Conservation (phyloP, 2,113 vertebrate genomes). For the pig (Sus scrofa) region T2T-Sscrofa CM000824.6:30946001-30946500, state of each 20-base stretch:
- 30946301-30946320: background rate
- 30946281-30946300: background rate
- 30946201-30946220: background rate
- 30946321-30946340: background rate
- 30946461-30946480: background rate
- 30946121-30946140: background rate
- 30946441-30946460: too few relatives aligned
- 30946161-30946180: background rate
- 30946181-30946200: background rate
- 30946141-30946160: background rate
- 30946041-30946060: background rate
- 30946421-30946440: background rate
- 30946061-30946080: background rate
- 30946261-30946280: background rate
- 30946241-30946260: background rate
- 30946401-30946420: background rate
- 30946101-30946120: background rate
- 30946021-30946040: background rate
- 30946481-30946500: background rate
- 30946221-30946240: background rate
- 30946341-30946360: background rate
- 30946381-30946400: background rate
- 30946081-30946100: background rate
- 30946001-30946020: background rate
- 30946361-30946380: background rate